A percentile compares a stretch with the other conserved stretches of the same genome.
These are phyloP conservation scores for Lochmaea capreae DNA, from an alignment of 2,888 invertebrate genomes.

Conservation along the genomic window DNA sequence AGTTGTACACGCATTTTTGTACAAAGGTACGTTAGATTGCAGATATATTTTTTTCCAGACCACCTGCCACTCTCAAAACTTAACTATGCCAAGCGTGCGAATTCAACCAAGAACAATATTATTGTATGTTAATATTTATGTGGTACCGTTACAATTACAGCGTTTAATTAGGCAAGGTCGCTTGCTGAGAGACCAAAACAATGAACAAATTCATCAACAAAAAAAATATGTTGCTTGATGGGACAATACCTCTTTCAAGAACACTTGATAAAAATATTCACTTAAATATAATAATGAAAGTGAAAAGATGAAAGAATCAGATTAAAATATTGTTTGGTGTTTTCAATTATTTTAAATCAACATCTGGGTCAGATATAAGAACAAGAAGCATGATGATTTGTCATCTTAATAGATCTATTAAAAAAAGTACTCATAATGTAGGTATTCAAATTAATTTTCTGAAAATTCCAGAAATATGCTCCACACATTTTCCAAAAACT, in stretches of 20 bases:
- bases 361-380: background rate
- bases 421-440: background rate
- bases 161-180: constrained; percentile 14
- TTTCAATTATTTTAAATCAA: background rate
- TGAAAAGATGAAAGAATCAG: background rate
- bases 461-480: too few relatives aligned
- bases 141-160: constrained; percentile 11
- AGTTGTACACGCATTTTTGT: too few relatives aligned
- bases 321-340: background rate
- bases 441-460: background rate
- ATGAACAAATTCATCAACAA: constrained; percentile 9
- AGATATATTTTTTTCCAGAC: background rate
- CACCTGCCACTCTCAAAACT: background rate
- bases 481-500: too few relatives aligned
- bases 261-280: constrained; percentile 4
- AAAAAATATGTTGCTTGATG: constrained; percentile 7
- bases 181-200: constrained; percentile 5
- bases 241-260: constrained; percentile 9
- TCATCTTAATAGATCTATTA: background rate
- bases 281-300: background rate
- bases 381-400: background rate
- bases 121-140: constrained; percentile 10
- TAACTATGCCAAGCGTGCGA: background rate
- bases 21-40: too few relatives aligned
- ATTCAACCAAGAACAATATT: background rate